Percentiles rank a stretch among this genome's conserved stretches.
These are phyloP conservation scores for Cosmopolites sordidus DNA, from an alignment of 2,888 invertebrate species.

Conservation along the genomic window DNA sequence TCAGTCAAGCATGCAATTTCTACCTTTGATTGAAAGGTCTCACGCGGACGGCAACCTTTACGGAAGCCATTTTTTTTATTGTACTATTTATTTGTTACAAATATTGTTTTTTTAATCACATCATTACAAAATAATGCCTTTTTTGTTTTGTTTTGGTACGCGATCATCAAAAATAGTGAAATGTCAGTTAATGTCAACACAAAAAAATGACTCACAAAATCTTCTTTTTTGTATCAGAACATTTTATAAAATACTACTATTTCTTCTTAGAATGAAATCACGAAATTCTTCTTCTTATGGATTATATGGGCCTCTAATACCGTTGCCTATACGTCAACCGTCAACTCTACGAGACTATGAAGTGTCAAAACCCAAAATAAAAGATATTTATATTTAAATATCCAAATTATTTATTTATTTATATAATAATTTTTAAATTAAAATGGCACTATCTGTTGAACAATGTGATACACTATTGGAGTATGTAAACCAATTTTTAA, in stretches of 20 bases:
- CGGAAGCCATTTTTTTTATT: conserved; percentile 81
- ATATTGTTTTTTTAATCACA: conserved; percentile 6
- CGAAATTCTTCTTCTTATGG: too few species aligned
- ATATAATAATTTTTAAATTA: too few species aligned
- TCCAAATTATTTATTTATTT: too few species aligned
- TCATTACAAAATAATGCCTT: conserved; percentile 8
- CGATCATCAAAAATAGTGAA: conserved; percentile 1
- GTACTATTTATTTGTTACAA: too few species aligned
- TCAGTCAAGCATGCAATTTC: conserved; percentile 32
- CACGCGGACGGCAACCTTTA: conserved; percentile 88
- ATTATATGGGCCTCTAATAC: too few species aligned
- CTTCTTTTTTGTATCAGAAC: conserved; percentile 5
- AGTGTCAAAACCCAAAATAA: too few species aligned
- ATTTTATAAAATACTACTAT: too few species aligned
- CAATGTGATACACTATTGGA: conserved; percentile 52
- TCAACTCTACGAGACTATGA: too few species aligned
- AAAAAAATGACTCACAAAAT: not conserved
- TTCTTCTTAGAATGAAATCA: too few species aligned
- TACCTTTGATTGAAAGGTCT: conserved; percentile 87
- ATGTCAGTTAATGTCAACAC: conserved; percentile 7
- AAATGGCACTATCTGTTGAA: conserved; percentile 51
- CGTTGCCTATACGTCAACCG: too few species aligned
- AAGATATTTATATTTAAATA: too few species aligned
- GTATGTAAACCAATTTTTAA: conserved; percentile 37
- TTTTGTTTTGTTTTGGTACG: conserved; percentile 12